Percentiles rank a stretch among this genome's conserved stretches.
Evolutionary conservation across 2,113 vertebrate genomes (phyloP).

Genomic region (Larimichthys polyactis): DNA sequence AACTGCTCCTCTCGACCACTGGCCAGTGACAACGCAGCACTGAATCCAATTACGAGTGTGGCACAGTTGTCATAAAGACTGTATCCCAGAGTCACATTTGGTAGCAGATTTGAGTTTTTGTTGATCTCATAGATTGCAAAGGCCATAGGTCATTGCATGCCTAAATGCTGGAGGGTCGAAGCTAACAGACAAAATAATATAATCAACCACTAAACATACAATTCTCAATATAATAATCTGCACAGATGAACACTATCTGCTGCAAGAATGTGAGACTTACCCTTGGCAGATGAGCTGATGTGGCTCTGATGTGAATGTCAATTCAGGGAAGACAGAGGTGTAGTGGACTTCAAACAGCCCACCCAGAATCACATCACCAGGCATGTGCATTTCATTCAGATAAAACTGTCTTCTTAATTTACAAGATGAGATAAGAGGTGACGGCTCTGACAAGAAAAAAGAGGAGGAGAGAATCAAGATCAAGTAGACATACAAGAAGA

Average conservation of each 20-base stretch:
- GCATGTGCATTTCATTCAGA: slow-evolving; percentile 62
- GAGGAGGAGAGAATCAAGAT: slow-evolving; percentile 4
- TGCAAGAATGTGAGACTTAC: slow-evolving; percentile 39
- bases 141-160: slow-evolving; percentile 64
- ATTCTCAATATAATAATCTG: neutral
- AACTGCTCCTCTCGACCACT: slow-evolving; percentile 57
- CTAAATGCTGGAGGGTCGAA: slow-evolving; percentile 65
- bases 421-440: slow-evolving; percentile 43
- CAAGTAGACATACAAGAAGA: neutral
- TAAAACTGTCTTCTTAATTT: slow-evolving; percentile 56
- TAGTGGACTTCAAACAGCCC: slow-evolving; percentile 71
- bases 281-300: slow-evolving; percentile 57
- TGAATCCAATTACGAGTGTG: slow-evolving; percentile 58
- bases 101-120: slow-evolving; percentile 49
- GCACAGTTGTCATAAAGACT: slow-evolving; percentile 68
- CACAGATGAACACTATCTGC: neutral
- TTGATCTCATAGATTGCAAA: slow-evolving; percentile 67
- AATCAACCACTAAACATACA: neutral
- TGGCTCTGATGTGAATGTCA: slow-evolving; percentile 64
- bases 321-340: slow-evolving; percentile 56
- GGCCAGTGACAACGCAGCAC: slow-evolving; percentile 55
- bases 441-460: neutral
- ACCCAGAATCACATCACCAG: slow-evolving; percentile 69
- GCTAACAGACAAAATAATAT: slow-evolving; percentile 30
- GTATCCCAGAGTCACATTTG: slow-evolving; percentile 66